Percentiles rank a stretch among this genome's conserved stretches.
phyloP scores from a whole-genome alignment of 2,113 vertebrate genomes.

The Pan troglodytes region DNA sequence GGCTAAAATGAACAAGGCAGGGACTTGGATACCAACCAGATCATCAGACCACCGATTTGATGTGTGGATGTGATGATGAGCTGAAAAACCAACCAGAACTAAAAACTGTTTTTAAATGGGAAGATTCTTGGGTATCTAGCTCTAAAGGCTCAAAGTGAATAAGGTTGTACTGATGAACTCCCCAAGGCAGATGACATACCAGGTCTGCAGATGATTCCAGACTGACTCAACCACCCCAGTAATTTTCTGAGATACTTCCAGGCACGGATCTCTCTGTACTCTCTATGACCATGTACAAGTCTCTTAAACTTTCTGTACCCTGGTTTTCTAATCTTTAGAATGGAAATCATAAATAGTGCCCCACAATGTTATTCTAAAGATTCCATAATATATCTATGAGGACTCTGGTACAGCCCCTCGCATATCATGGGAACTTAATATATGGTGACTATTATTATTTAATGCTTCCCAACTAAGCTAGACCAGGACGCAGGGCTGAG shows the following conservation, averaged over 20 bases:
- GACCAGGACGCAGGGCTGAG: neutral
- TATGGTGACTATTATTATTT: neutral
- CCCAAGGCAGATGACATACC: neutral
- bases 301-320: neutral
- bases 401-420: neutral
- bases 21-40: neutral
- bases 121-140: neutral
- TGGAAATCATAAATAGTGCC: neutral
- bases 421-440: neutral
- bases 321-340: conserved; percentile 1
- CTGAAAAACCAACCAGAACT: neutral
- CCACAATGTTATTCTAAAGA: neutral
- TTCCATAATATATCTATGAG: neutral
- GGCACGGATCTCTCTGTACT: neutral
- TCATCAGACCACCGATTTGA: neutral
- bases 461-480: neutral
- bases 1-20: neutral
- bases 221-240: neutral
- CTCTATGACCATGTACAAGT: neutral
- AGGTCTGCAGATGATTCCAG: neutral
- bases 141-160: neutral
- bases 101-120: neutral
- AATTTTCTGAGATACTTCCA: neutral
- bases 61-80: neutral
- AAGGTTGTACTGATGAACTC: neutral